phyloP scores from a whole-genome alignment of 1,140 invertebrate genomes.

The Sycophila sp. region DNA sequence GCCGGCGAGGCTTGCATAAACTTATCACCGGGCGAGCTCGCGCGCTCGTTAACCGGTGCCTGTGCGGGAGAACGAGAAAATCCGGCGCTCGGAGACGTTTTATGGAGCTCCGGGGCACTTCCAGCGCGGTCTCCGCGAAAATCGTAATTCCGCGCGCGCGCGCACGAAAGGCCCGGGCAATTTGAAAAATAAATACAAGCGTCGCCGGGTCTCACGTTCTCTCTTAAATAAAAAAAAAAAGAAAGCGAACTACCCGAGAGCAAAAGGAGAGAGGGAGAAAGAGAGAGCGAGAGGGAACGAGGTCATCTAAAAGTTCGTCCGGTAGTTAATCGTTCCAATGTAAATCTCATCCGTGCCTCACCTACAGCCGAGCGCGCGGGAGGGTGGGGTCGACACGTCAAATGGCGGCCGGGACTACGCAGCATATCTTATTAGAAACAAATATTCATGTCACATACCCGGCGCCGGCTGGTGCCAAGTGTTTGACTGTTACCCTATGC shows the following conservation, averaged over 20 bases:
- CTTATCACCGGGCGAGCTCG: too few relatives aligned
- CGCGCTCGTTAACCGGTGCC: too few relatives aligned
- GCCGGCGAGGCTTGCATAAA: too few relatives aligned
- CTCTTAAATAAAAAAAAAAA: conserved; percentile 8
- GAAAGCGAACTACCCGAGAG: not conserved
- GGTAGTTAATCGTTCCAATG: conserved; percentile 48
- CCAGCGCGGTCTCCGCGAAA: not conserved
- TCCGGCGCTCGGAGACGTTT: not conserved
- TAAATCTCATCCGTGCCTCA: conserved; percentile 41
- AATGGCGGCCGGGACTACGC: conserved; percentile 53
- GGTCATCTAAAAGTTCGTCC: conserved; percentile 25
- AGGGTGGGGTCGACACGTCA: conserved; percentile 44
- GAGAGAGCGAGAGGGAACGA: not conserved
- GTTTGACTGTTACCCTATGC: conserved; percentile 62
- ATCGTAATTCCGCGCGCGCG: not conserved
- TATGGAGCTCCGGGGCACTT: not conserved
- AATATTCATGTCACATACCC: conserved; percentile 67
- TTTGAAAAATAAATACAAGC: conserved; percentile 35
- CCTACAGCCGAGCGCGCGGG: not conserved
- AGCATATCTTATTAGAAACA: conserved; percentile 67
- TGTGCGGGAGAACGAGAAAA: too few relatives aligned
- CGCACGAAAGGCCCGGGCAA: not conserved
- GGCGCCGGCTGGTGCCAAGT: conserved; percentile 66
- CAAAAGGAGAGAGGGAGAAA: not conserved
- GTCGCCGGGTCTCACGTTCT: not conserved